A percentile compares a stretch with the other conserved stretches of the same genome.
Conservation (phyloP, 1,140 invertebrate genomes). For the Leptonema lineaticorne region DNA sequence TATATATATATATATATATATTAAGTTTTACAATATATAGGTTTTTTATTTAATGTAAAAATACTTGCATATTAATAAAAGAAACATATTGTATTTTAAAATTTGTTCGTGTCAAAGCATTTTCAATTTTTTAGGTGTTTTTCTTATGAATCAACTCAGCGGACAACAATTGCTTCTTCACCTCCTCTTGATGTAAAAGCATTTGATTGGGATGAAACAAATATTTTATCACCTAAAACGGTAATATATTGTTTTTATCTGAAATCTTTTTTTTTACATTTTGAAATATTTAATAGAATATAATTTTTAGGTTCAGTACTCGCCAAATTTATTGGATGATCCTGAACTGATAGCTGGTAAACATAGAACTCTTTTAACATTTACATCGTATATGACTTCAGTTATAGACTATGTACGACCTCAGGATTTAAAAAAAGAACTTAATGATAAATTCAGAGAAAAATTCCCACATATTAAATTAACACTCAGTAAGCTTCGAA, state of each 20-base stretch:
- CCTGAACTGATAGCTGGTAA: constrained; percentile 94
- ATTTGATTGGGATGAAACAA: constrained; percentile 55
- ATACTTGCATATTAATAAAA: no score
- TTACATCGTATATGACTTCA: constrained; percentile 94
- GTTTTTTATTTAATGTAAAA: no score
- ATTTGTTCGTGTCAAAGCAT: no score
- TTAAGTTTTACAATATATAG: no score
- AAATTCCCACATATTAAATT: constrained; percentile 94
- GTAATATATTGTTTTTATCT: constrained; percentile 13
- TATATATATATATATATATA: no score
- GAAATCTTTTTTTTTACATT: neutral
- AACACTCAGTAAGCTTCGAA: constrained; percentile 94
- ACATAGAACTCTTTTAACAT: constrained; percentile 90
- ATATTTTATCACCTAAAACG: constrained; percentile 46
- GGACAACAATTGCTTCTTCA: constrained; percentile 57
- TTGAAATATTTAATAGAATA: neutral
- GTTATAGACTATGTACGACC: constrained; percentile 96
- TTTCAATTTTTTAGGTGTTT: constrained; percentile 74
- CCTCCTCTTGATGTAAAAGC: constrained; percentile 60
- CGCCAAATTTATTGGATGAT: constrained; percentile 89
- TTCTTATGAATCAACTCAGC: constrained; percentile 71
- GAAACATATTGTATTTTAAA: no score
- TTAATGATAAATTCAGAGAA: constrained; percentile 96
- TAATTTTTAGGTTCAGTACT: constrained; percentile 62
- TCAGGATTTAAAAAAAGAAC: constrained; percentile 94